Evolutionary conservation across 2,888 invertebrate species (phyloP), one percentile per base, ranked within the genome.

Genomic region (Cepaea hortensis): DNA sequence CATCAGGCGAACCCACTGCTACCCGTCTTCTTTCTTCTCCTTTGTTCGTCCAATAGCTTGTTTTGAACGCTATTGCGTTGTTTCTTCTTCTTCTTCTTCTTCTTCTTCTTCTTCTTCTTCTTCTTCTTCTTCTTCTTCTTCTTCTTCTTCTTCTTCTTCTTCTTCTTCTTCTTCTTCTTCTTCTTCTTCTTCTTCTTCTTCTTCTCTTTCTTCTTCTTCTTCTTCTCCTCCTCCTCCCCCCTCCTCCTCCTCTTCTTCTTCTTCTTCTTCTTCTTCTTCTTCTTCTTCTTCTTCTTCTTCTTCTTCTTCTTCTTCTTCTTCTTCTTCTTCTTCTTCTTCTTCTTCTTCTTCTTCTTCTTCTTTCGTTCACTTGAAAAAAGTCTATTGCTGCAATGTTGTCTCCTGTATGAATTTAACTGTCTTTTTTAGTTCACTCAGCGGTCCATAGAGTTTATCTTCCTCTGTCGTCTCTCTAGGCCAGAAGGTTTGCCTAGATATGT

Each of bases 161-260:
- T 76, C 76, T 76, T 23, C 76, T 23, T 35, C 20, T 76, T 76
- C 35, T 76, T 20, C 35, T 35, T 76, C 76, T 76, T 35, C 20
- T 76, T 76, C 23, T 76, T 76, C 23, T 23, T 76, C 76, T 35
- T 35, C 20, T 23, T 35, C 20, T 35, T 23, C 35, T 76, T 76
- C 35, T 23, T 76, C 76, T 68, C 15, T 15, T n/a, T 20, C n/a
- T 68, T 68, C n/a, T 68, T 15, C n/a, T n/a, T 68, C 68, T 68
- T n/a, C 15, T 68, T 68, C 4, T 68, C n/a, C 4, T 20, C n/a
- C 62, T 15, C 62, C 7, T 11, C 62, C 7, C 62, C 7, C 15
- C 15, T 62, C 15, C 7, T 62, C 62, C 15, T 15, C 15, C 62
- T 11, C 76, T 15, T n/a, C 50, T n/a, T 76, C 76, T 50, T n/a